Conservation (phyloP, 2,888 invertebrate species). For the Anthophora plumipes region DNA sequence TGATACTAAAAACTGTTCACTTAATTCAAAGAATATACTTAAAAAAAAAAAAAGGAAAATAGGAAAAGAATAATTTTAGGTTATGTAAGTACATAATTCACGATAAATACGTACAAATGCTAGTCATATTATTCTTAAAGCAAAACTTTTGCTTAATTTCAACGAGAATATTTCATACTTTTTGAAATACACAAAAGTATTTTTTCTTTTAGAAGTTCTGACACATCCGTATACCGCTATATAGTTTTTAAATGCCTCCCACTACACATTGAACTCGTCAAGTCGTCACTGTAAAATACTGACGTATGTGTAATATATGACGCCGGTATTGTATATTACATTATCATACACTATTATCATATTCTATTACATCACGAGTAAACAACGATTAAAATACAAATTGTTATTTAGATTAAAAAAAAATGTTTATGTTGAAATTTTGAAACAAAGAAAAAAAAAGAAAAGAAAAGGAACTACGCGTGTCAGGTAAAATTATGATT, state of each 20-base stretch:
- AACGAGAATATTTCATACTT: slow-evolving; percentile 12
- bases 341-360: slow-evolving; percentile 18
- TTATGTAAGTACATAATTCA: slow-evolving; percentile 58
- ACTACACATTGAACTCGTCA: slow-evolving; percentile 43
- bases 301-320: slow-evolving; percentile 25
- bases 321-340: slow-evolving; percentile 36
- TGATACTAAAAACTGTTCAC: neutral
- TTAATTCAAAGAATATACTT: slow-evolving; percentile 7
- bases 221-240: slow-evolving; percentile 32
- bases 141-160: slow-evolving; percentile 33
- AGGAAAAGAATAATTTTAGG: slow-evolving; percentile 59
- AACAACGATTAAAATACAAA: neutral
- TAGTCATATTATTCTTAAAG: slow-evolving; percentile 60
- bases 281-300: slow-evolving; percentile 47
- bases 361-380: neutral
- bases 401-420: neutral
- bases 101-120: slow-evolving; percentile 69
- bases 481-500: neutral
- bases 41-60: slow-evolving; percentile 18
- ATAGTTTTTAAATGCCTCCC: slow-evolving; percentile 52
- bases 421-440: neutral
- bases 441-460: neutral
- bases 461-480: neutral
- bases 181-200: slow-evolving; percentile 4
- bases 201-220: slow-evolving; percentile 17